These are phyloP conservation scores for Ricordea florida DNA, from an alignment of 92 coral and sea anemone species.

Conservation along the genomic window DNA sequence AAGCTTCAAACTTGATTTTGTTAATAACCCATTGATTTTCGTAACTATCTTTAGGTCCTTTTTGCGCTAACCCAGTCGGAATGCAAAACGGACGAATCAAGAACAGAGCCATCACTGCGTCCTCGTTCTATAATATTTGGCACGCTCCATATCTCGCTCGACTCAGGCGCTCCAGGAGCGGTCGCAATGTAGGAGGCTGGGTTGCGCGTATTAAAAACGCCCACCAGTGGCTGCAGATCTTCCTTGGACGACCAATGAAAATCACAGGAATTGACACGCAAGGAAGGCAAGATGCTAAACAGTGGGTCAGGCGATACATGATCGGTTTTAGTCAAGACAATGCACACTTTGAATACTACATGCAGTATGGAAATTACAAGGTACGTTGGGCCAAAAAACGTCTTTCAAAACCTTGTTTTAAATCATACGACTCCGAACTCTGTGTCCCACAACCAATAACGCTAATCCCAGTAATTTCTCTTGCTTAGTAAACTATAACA, in stretches of 20 bases:
- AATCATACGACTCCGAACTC: too few species aligned
- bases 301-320: conserved; percentile 75
- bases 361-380: conserved; percentile 65
- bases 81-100: conserved; percentile 58
- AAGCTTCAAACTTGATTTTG: too few species aligned
- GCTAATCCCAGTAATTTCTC: too few species aligned
- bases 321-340: conserved; percentile 77
- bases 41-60: conserved; percentile 67
- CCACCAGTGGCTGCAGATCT: conserved; percentile 89
- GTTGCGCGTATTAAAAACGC: conserved; percentile 66
- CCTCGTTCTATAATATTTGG: conserved; percentile 49
- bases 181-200: conserved; percentile 86
- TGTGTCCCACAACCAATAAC: too few species aligned
- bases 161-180: conserved; percentile 69
- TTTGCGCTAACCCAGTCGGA: conserved; percentile 77
- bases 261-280: conserved; percentile 79
- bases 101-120: conserved; percentile 77
- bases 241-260: conserved; percentile 62
- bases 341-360: conserved; percentile 61
- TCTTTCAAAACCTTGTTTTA: too few species aligned
- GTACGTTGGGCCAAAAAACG: background rate
- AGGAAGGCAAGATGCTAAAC: conserved; percentile 80
- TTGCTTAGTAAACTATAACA: background rate
- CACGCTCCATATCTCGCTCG: conserved; percentile 72
- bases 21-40: background rate